Conservation (phyloP, 2,888 invertebrate species). For the Pheosia tremula region DNA sequence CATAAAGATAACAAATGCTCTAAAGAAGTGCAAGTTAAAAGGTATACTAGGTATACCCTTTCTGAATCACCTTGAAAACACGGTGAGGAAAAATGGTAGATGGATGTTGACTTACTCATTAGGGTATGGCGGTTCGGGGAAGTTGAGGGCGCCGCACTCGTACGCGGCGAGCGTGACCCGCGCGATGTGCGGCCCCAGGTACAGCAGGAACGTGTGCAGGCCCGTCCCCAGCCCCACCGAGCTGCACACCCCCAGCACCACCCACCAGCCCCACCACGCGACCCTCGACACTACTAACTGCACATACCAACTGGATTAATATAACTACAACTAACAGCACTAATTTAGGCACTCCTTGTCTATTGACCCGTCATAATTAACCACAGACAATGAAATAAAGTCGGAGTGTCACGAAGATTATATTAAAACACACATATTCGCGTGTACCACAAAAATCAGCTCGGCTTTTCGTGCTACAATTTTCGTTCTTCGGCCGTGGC, state of each 20-base stretch:
- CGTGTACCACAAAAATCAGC: too few relatives aligned
- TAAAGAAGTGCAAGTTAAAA: too few relatives aligned
- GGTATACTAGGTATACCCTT: too few relatives aligned
- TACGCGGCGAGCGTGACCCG: conserved; percentile 99
- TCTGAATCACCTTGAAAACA: too few relatives aligned
- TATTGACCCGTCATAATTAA: too few relatives aligned
- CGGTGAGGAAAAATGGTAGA: too few relatives aligned
- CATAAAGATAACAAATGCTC: too few relatives aligned
- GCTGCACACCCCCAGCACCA: conserved; percentile 96
- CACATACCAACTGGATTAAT: conserved; percentile 9
- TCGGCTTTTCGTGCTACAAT: too few relatives aligned
- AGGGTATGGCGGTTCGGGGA: conserved; percentile 99
- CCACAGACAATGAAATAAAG: too few relatives aligned
- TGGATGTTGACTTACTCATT: conserved; percentile 88
- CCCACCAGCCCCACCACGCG: conserved; percentile 95
- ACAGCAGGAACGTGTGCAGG: conserved; percentile 98
- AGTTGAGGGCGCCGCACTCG: conserved; percentile 97
- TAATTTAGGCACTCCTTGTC: background rate
- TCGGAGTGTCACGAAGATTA: too few relatives aligned
- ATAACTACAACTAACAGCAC: background rate
- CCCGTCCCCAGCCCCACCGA: conserved; percentile 99
- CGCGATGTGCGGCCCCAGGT: conserved; percentile 99
- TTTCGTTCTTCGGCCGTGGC: too few relatives aligned
- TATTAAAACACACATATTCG: too few relatives aligned
- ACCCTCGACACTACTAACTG: conserved; percentile 64